Percentiles rank a stretch among this genome's conserved stretches.
phyloP scores from a whole-genome alignment of 2,888 invertebrate species.

The Phanerotoma sp. region DNA sequence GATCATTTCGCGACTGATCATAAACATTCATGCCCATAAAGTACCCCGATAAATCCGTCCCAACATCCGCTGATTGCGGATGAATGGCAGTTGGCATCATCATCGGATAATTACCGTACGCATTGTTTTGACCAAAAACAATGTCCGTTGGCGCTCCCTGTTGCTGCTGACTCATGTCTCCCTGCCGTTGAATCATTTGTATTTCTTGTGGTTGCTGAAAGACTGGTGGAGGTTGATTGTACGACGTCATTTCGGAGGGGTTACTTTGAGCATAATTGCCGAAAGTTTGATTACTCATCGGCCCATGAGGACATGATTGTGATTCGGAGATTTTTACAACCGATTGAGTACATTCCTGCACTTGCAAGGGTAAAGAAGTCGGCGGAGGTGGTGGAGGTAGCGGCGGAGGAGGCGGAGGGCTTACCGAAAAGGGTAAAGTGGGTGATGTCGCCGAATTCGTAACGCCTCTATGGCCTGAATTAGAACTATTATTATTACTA shows the following conservation, averaged over 20 bases:
- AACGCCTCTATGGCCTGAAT: conserved; percentile 29
- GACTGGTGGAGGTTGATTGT: conserved; percentile 28
- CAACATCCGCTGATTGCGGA: conserved; percentile 38
- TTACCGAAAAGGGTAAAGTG: conserved; percentile 48
- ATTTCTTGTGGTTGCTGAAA: conserved; percentile 24
- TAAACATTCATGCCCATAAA: conserved; percentile 55
- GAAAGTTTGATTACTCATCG: conserved; percentile 40
- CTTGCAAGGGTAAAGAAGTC: conserved; percentile 31
- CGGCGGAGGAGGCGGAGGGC: conserved; percentile 34
- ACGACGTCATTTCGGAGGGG: conserved; percentile 26
- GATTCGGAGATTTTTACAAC: conserved; percentile 48
- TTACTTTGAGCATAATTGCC: conserved; percentile 27
- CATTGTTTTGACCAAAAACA: conserved; percentile 48
- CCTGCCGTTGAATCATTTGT: conserved; percentile 28
- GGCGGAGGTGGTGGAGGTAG: no score
- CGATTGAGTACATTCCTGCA: conserved; percentile 38
- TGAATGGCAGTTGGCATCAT: conserved; percentile 44
- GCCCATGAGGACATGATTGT: conserved; percentile 45
- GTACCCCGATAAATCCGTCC: conserved; percentile 51
- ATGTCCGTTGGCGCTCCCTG: conserved; percentile 40
- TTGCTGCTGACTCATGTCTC: conserved; percentile 27
- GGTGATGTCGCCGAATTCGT: conserved; percentile 53
- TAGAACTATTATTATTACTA: conserved; percentile 3
- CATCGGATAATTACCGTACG: conserved; percentile 50
- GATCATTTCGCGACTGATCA: conserved; percentile 43